phyloP scores from a whole-genome alignment of 2,113 vertebrate genomes.

The Zeus faber region DNA sequence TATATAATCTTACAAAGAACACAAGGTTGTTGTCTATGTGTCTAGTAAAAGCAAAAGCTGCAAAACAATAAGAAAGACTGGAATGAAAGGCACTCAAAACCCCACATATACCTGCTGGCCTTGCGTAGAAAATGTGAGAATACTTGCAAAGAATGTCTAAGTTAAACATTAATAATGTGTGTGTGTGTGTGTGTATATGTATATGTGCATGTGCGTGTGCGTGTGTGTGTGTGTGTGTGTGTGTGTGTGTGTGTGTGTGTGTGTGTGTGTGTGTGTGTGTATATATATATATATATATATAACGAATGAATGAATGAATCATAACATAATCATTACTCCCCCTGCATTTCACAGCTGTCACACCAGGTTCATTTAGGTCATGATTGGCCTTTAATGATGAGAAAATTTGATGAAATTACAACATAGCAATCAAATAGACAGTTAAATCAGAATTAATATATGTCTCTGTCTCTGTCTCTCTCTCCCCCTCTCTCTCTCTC shows the following conservation, averaged over 20 bases:
- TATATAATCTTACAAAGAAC: too few relatives aligned
- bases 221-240: slow-evolving; percentile 1
- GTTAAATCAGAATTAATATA: not conserved
- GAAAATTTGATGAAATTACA: slow-evolving; percentile 37
- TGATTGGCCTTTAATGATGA: slow-evolving; percentile 12
- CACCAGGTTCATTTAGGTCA: slow-evolving; percentile 9
- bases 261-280: not conserved
- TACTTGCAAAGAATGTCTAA: too few relatives aligned
- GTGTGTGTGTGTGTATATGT: too few relatives aligned
- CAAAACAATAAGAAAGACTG: too few relatives aligned
- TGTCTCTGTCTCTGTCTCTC: too few relatives aligned
- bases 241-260: not conserved
- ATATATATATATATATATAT: not conserved
- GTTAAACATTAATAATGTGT: too few relatives aligned
- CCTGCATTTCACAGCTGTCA: slow-evolving; percentile 45
- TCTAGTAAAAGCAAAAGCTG: too few relatives aligned
- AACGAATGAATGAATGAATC: not conserved
- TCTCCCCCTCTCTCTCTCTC: too few relatives aligned
- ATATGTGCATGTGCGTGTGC: not conserved
- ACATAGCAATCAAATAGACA: slow-evolving; percentile 31
- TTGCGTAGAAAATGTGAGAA: too few relatives aligned
- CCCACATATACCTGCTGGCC: too few relatives aligned
- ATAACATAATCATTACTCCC: not conserved
- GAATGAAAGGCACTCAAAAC: too few relatives aligned
- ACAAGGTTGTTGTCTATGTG: too few relatives aligned